phyloP scores from a whole-genome alignment of 1,140 invertebrate species.

The Achatina immaculata region DNA sequence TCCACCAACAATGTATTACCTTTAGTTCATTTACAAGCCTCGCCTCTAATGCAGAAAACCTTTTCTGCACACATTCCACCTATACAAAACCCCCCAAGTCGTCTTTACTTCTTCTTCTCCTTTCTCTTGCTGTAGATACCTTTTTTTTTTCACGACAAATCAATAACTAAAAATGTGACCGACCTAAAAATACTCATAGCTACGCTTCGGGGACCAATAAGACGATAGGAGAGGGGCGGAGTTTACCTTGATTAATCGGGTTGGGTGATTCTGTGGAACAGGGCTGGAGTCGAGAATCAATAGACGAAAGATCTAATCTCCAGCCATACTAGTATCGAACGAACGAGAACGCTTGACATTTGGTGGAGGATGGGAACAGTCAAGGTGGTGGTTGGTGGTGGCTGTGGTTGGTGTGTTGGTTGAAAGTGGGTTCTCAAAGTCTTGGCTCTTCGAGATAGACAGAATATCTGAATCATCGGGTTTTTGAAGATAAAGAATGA shows the following conservation, averaged over 20 bases:
- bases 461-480: too few relatives aligned
- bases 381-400: too few relatives aligned
- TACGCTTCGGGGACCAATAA: constrained; percentile 3
- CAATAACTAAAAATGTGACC: neutral
- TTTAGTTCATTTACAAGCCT: too few relatives aligned
- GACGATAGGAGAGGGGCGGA: neutral
- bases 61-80: neutral
- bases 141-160: neutral
- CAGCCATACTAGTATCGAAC: neutral
- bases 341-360: too few relatives aligned
- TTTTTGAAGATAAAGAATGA: too few relatives aligned
- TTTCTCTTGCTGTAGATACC: neutral
- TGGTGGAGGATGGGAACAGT: too few relatives aligned
- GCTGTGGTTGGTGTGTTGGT: too few relatives aligned
- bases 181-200: neutral
- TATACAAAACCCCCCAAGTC: neutral
- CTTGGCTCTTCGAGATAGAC: too few relatives aligned
- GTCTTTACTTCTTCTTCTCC: neutral
- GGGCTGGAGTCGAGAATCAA: neutral
- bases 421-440: too few relatives aligned
- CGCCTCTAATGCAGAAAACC: too few relatives aligned
- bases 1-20: too few relatives aligned
- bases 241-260: constrained; percentile 8
- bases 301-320: neutral
- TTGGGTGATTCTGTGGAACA: neutral